These are phyloP conservation scores for Junonia oenone DNA, from an alignment of 2,888 invertebrate species.

Conservation along the genomic window DNA sequence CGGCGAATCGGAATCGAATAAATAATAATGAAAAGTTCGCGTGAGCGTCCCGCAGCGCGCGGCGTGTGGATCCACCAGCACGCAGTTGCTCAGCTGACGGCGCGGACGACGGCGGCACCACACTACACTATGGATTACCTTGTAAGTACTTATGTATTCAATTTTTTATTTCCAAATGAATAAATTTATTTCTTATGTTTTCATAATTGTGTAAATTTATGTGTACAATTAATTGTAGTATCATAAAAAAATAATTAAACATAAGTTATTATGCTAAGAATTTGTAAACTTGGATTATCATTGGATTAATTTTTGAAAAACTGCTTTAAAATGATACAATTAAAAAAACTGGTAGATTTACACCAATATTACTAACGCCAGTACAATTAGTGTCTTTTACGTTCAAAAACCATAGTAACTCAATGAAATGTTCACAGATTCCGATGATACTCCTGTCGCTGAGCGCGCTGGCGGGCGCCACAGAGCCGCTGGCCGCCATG, in stretches of 20 bases:
- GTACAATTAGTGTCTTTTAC: not conserved
- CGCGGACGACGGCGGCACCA: conserved; percentile 11
- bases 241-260: no score
- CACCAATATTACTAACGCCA: no score
- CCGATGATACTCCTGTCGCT: conserved; percentile 40
- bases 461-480: conserved; percentile 32
- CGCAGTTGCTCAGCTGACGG: conserved; percentile 12
- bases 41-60: conserved; percentile 9
- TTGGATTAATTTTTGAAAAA: no score
- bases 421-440: conserved; percentile 34
- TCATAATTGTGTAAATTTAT: no score
- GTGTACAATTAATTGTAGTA: no score
- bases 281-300: no score
- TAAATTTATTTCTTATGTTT: not conserved
- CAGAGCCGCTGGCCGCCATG: conserved; percentile 37
- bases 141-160: conserved; percentile 13
- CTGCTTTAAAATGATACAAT: no score
- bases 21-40: conserved; percentile 10
- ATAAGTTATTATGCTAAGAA: no score
- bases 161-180: not conserved
- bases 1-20: conserved; percentile 5
- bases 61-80: conserved; percentile 21
- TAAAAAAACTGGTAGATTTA: no score
- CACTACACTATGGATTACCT: conserved; percentile 26
- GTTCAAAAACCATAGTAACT: not conserved